phyloP scores from a whole-genome alignment of 2,888 invertebrate genomes.

The Lasioglossum calceatum region DNA sequence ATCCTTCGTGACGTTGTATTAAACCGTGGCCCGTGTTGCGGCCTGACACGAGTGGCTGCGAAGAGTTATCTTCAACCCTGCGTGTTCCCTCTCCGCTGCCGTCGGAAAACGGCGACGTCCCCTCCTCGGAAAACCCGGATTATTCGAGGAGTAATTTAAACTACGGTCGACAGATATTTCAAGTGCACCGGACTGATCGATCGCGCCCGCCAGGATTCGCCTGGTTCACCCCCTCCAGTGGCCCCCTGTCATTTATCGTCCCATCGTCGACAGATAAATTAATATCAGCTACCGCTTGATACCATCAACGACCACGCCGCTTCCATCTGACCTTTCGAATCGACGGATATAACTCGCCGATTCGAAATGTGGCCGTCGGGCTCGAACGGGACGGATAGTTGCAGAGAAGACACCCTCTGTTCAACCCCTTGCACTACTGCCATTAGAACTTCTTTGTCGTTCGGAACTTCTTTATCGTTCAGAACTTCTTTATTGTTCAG shows the following conservation, averaged over 20 bases:
- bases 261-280: constrained; percentile 37
- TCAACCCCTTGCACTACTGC: background rate
- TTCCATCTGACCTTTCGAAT: background rate
- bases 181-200: constrained; percentile 46
- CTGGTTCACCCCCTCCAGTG: background rate
- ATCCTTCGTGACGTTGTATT: constrained; percentile 66
- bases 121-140: constrained; percentile 38
- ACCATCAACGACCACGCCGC: constrained; percentile 3
- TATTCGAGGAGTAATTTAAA: constrained; percentile 65
- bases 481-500: too few relatives aligned
- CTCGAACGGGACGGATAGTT: background rate
- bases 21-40: constrained; percentile 71
- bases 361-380: background rate
- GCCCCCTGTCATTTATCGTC: constrained; percentile 50
- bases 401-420: background rate
- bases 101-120: constrained; percentile 1
- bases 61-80: constrained; percentile 50
- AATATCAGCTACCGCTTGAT: constrained; percentile 40
- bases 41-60: constrained; percentile 71
- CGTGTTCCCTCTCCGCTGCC: constrained; percentile 3
- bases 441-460: too few relatives aligned
- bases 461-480: too few relatives aligned
- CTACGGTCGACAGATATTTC: constrained; percentile 56
- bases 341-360: background rate
- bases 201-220: constrained; percentile 31